Conservation (phyloP, 2,113 vertebrate genomes). For the Apteryx mantelli region DNA sequence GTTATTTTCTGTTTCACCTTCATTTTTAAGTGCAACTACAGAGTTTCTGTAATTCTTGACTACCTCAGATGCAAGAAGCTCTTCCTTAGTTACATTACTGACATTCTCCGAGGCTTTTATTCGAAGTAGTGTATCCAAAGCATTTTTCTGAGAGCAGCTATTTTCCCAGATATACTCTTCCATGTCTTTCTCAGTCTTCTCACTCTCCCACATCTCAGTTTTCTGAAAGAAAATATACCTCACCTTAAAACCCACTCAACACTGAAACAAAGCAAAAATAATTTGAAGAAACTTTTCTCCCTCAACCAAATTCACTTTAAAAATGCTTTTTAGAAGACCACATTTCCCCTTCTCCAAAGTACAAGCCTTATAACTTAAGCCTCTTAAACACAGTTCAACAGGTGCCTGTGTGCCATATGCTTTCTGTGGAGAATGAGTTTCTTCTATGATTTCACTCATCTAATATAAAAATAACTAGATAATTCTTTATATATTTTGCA, state of each 20-base stretch:
- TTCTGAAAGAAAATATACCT: conserved; percentile 80
- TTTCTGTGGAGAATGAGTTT: neutral
- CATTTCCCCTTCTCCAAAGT: neutral
- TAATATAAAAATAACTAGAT: neutral
- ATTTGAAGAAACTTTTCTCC: neutral
- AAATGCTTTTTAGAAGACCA: neutral
- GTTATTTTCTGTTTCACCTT: conserved; percentile 84
- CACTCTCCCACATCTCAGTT: conserved; percentile 90
- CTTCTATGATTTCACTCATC: neutral
- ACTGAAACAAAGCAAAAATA: neutral
- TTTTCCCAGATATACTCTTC: conserved; percentile 92
- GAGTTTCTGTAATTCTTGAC: conserved; percentile 87
- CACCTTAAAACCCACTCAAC: neutral
- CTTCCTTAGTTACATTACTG: conserved; percentile 62
- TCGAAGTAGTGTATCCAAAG: conserved; percentile 79
- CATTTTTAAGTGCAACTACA: conserved; percentile 84
- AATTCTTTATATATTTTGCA: neutral
- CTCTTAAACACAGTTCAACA: neutral
- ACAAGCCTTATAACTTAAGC: neutral
- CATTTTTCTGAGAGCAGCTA: conserved; percentile 86
- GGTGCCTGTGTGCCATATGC: neutral
- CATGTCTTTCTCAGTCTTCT: conserved; percentile 90
- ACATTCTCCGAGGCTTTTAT: conserved; percentile 74
- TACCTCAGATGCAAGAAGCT: conserved; percentile 80
- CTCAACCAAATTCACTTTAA: neutral